These are phyloP conservation scores for Mirounga angustirostris DNA, from an alignment of 2,113 vertebrate species.

Conservation along the genomic window DNA sequence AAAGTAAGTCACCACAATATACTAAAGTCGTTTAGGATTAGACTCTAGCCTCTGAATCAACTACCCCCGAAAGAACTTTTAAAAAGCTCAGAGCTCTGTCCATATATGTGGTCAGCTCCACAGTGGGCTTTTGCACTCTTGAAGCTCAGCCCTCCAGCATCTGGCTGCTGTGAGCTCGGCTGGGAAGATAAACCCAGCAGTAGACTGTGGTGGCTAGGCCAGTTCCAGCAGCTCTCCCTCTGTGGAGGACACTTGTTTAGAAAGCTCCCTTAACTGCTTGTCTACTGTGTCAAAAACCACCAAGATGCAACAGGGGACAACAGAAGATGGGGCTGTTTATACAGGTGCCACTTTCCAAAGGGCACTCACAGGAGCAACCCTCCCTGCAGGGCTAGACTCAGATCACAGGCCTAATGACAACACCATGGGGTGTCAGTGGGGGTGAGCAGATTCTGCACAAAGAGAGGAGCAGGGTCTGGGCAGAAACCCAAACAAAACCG, in stretches of 20 bases:
- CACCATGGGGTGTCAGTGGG: background rate
- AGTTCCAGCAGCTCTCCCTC: background rate
- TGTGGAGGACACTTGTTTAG: background rate
- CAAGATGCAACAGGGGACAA: background rate
- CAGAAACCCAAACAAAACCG: background rate
- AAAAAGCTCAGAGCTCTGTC: background rate
- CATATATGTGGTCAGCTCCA: background rate
- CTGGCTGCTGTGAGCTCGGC: background rate
- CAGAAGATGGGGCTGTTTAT: constrained; percentile 32
- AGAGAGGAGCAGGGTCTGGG: background rate
- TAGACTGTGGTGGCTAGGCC: background rate
- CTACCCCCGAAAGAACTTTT: background rate
- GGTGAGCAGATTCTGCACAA: background rate
- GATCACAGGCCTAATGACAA: constrained; percentile 46
- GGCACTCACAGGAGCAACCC: background rate
- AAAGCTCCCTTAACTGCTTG: background rate
- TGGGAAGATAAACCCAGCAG: background rate
- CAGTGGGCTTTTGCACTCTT: background rate
- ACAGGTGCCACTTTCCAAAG: constrained; percentile 68
- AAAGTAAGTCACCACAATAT: background rate
- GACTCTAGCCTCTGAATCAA: background rate
- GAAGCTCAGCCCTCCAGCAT: background rate
- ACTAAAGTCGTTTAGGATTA: background rate
- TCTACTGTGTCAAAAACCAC: constrained; percentile 9
- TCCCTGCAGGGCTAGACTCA: constrained; percentile 29